Conservation (phyloP, 1,140 invertebrate genomes). For the Magallana ariakensis region DNA sequence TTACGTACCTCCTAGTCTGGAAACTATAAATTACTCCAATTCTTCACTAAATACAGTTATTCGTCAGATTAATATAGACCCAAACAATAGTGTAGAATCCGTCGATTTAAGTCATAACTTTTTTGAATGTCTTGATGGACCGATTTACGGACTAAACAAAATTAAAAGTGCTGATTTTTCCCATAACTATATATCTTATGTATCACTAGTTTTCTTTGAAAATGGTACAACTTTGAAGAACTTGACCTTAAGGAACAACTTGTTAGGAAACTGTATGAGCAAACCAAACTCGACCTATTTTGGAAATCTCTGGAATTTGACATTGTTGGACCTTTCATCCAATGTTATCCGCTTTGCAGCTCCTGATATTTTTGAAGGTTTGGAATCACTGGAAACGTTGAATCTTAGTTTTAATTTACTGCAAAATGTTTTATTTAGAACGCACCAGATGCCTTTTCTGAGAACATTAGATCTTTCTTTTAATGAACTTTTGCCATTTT, state of each 20-base stretch:
- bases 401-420: slow-evolving; percentile 41
- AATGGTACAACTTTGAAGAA: neutral
- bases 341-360: slow-evolving; percentile 18
- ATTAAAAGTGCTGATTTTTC: neutral
- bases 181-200: slow-evolving; percentile 34
- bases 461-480: slow-evolving; percentile 17
- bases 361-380: neutral
- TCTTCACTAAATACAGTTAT: neutral
- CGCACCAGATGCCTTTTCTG: neutral
- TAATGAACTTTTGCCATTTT: slow-evolving; percentile 7
- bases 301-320: neutral
- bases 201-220: slow-evolving; percentile 18
- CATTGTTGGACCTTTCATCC: neutral
- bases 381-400: neutral
- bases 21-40: neutral
- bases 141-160: neutral
- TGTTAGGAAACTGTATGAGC: slow-evolving; percentile 30
- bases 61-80: neutral
- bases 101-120: neutral
- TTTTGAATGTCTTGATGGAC: neutral
- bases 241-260: neutral
- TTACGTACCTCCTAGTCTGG: neutral
- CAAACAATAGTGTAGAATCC: neutral
- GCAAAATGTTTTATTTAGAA: neutral
- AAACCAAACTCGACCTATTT: neutral